Percentiles rank a stretch among this genome's conserved stretches.
Conservation (phyloP, 1,140 invertebrate species). For the Drosophila repletoides region DNA sequence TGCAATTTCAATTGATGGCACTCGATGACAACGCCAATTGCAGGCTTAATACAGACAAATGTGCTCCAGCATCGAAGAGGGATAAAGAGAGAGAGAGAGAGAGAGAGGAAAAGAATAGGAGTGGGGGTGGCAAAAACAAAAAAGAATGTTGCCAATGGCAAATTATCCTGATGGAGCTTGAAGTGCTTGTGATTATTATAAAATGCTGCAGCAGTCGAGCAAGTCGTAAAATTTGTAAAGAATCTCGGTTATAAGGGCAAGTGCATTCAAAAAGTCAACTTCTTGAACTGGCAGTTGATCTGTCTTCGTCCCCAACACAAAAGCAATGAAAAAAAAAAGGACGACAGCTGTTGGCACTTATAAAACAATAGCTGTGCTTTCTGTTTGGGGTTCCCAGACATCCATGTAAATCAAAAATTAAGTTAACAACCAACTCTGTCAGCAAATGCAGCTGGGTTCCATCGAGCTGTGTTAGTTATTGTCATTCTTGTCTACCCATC, state of each 20-base stretch:
- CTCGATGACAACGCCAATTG: constrained; percentile 66
- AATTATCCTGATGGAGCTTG: constrained; percentile 24
- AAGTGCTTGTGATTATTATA: constrained; percentile 13
- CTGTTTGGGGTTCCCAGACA: constrained; percentile 16
- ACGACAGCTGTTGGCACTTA: constrained; percentile 23
- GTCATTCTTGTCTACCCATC: constrained; percentile 46
- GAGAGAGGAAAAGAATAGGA: background rate
- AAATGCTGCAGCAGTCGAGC: background rate
- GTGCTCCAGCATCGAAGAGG: too few relatives aligned
- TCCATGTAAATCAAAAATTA: constrained; percentile 63
- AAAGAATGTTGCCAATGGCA: constrained; percentile 20
- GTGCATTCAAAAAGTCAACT: constrained; percentile 5
- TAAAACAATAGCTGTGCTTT: constrained; percentile 18
- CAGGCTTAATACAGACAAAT: constrained; percentile 48
- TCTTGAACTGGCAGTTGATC: background rate
- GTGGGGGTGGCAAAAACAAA: too few relatives aligned
- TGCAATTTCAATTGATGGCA: constrained; percentile 76
- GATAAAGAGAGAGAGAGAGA: background rate
- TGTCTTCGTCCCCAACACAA: constrained; percentile 4
- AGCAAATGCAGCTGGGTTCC: constrained; percentile 3
- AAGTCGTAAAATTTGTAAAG: background rate
- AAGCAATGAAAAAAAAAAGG: background rate
- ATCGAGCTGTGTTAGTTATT: constrained; percentile 56
- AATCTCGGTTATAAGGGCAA: background rate
- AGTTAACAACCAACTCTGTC: constrained; percentile 44